These are phyloP conservation scores for Drosophila atroscutellata DNA, from an alignment of 2,888 invertebrate genomes.

Conservation along the genomic window DNA sequence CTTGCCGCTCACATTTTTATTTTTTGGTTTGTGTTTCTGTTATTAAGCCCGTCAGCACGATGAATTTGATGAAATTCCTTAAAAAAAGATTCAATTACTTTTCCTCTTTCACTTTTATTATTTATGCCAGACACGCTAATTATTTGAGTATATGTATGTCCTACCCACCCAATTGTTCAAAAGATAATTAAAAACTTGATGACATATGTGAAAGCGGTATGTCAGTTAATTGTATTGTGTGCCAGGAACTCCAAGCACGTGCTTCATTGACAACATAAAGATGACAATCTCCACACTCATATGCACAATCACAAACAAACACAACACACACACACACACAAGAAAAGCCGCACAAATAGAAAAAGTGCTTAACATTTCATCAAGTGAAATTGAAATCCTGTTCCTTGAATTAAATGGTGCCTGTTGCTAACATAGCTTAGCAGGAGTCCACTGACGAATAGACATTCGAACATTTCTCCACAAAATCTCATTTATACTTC, in stretches of 20 bases:
- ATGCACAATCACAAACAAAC: neutral
- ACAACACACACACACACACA: slow-evolving; percentile 11
- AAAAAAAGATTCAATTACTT: slow-evolving; percentile 27
- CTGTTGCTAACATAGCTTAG: slow-evolving; percentile 54
- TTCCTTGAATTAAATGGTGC: slow-evolving; percentile 31
- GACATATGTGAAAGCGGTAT: slow-evolving; percentile 27
- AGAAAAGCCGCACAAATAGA: slow-evolving; percentile 7
- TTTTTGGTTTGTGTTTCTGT: slow-evolving; percentile 12
- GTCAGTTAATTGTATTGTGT: slow-evolving; percentile 55
- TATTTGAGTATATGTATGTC: slow-evolving; percentile 15
- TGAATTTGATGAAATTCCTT: slow-evolving; percentile 55
- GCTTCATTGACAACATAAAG: slow-evolving; percentile 30
- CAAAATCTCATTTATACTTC: slow-evolving; percentile 42
- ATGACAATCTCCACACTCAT: neutral
- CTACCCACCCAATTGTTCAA: slow-evolving; percentile 13
- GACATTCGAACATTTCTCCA: slow-evolving; percentile 7
- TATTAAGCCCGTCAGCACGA: slow-evolving; percentile 33
- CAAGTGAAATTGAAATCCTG: slow-evolving; percentile 61
- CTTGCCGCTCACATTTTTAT: slow-evolving; percentile 21
- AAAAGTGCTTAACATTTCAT: slow-evolving; percentile 54
- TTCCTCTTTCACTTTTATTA: slow-evolving; percentile 13
- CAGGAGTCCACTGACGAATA: slow-evolving; percentile 23
- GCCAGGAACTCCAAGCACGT: slow-evolving; percentile 13
- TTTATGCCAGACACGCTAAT: slow-evolving; percentile 41
- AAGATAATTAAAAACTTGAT: slow-evolving; percentile 61